Base-by-base conservation (phyloP, 1,140 invertebrate genomes). In the Nephotettix cincticeps region DNA sequence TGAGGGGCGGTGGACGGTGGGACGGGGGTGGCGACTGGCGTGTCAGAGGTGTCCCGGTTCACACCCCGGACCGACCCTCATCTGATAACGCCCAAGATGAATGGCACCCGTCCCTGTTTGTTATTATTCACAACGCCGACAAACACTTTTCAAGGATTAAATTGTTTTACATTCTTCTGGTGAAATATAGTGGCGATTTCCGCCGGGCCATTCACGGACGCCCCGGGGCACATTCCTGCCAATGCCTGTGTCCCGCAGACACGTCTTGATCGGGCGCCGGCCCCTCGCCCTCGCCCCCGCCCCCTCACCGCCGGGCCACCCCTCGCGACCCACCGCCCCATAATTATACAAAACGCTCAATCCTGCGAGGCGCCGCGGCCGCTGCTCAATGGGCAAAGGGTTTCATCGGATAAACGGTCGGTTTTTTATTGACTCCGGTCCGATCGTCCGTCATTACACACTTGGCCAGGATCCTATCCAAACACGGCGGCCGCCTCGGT, bases 151-250 rank as follows among this genome's bases (percentile, higher is more conserved):
- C 27, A 45, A 67, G 64, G 64, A 67, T 67, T 67, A 67, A 67
- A 67, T 67, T 67, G 64, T 67, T 67, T 67, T 67, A 67, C 64
- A 67, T 67, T 67, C 64, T 67, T 67, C 61, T 9, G 32, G 64
- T 67, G 64, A 67, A 67, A 67, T 67, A 67, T 67, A 67, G 64
- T 67, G 32, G 32, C 64, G 40, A 67, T 67, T 67, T 67, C 64
- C 64, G 64, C 27, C 40, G 40, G 32, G 77, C 79, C 80, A 78
- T 75, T 61, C 30, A 30, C 32, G 27, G 25, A 19, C 14, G 36
- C 19, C 32, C 32, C 32, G 4, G 36, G 47, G 14, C 47, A 40
- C 67, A 58, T 69, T 58, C 45, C 67, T 27, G 45, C 67, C 23
- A 25, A 19, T 36, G 27, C 36, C 21, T 51, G n/a, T 68, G 45